Evolutionary conservation across 2,888 invertebrate species (phyloP).

Genomic region (Baronia brevicornis): DNA sequence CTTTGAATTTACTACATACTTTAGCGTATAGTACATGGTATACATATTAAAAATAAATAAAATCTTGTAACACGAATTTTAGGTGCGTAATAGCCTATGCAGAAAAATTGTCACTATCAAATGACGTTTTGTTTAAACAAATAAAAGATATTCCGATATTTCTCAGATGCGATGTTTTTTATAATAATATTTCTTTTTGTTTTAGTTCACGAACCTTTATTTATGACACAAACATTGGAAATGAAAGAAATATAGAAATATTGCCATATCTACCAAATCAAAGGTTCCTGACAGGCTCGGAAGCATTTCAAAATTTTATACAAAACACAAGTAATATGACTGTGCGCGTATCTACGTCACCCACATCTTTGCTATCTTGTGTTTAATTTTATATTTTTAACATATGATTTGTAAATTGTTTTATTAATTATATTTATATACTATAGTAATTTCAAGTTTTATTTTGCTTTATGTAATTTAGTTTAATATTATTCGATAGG

Average conservation of each 20-base stretch:
- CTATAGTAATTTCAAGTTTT: background rate
- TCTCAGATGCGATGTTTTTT: too few relatives aligned
- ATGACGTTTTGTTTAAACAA: too few relatives aligned
- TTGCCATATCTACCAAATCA: constrained; percentile 21
- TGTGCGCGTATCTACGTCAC: constrained; percentile 19
- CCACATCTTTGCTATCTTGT: constrained; percentile 8
- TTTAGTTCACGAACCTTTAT: constrained; percentile 10
- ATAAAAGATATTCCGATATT: too few relatives aligned
- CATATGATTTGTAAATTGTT: constrained; percentile 1
- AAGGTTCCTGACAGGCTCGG: constrained; percentile 49
- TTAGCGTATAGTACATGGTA: too few relatives aligned
- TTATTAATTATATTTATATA: background rate
- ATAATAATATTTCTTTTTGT: background rate
- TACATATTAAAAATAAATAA: too few relatives aligned
- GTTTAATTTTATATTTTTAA: constrained; percentile 5
- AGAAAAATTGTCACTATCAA: too few relatives aligned
- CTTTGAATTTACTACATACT: too few relatives aligned
- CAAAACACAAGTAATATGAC: constrained; percentile 25
- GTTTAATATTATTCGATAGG: too few relatives aligned
- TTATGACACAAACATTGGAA: background rate
- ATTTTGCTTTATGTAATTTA: constrained; percentile 10
- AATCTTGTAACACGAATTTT: too few relatives aligned
- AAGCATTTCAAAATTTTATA: constrained; percentile 51
- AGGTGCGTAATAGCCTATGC: too few relatives aligned
- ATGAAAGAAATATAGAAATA: background rate